Evolutionary conservation across 2,888 invertebrate genomes (phyloP).

Genomic region (Ypsolopha sequella): DNA sequence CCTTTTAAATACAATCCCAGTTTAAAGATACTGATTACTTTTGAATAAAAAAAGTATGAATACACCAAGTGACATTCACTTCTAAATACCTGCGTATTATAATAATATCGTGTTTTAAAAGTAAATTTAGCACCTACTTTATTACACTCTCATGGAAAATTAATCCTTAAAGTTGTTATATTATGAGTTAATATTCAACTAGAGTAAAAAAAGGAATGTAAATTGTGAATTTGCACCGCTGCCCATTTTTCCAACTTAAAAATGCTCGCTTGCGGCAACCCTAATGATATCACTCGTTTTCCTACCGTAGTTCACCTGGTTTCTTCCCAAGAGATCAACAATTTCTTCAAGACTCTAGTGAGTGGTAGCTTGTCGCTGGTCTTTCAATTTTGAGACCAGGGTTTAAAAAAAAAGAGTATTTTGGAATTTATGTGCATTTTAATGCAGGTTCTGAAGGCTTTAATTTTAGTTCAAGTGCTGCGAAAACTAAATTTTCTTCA

Average conservation of each 20-base stretch:
- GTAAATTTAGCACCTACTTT: neutral
- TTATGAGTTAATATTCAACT: neutral
- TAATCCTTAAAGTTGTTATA: neutral
- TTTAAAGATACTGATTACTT: neutral
- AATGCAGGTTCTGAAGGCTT: too few relatives aligned
- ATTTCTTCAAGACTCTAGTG: too few relatives aligned
- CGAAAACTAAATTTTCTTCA: too few relatives aligned
- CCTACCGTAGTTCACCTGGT: conserved; percentile 5
- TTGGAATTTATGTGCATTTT: too few relatives aligned
- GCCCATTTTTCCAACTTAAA: neutral
- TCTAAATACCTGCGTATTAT: too few relatives aligned
- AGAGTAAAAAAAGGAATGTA: neutral
- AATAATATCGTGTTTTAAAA: too few relatives aligned
- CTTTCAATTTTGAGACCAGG: too few relatives aligned
- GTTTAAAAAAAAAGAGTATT: too few relatives aligned
- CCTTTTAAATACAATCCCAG: neutral
- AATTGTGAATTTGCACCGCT: neutral
- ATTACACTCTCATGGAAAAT: neutral
- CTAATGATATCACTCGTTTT: conserved; percentile 47
- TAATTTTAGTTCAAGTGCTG: too few relatives aligned
- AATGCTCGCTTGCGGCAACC: conserved; percentile 26
- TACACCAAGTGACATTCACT: too few relatives aligned
- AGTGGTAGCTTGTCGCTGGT: too few relatives aligned
- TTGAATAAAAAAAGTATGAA: too few relatives aligned
- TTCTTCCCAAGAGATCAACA: neutral